Percentiles rank a stretch among this genome's conserved stretches.
These are phyloP conservation scores for Poeciliopsis turrubarensis DNA, from an alignment of 2,113 vertebrate genomes.

Conservation along the genomic window DNA sequence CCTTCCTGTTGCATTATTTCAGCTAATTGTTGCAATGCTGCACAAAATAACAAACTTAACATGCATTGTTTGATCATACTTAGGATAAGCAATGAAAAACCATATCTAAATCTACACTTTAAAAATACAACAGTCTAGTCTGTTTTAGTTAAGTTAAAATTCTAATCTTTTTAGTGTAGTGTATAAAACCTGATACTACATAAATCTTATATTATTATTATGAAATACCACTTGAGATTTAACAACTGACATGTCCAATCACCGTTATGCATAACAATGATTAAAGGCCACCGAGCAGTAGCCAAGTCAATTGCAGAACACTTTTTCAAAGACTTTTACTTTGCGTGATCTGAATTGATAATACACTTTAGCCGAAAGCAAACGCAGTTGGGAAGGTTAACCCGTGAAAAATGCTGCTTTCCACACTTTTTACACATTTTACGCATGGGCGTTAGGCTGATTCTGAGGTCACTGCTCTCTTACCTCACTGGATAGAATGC, in stretches of 20 bases:
- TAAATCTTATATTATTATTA: neutral
- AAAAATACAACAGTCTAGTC: neutral
- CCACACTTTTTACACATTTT: neutral
- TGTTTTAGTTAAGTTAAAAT: neutral
- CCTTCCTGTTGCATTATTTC: neutral
- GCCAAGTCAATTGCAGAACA: constrained; percentile 36
- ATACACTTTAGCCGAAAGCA: constrained; percentile 3
- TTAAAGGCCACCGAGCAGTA: constrained; percentile 49
- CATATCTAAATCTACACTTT: neutral
- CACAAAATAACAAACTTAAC: neutral
- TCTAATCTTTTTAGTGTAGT: neutral
- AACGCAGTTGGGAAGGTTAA: constrained; percentile 15
- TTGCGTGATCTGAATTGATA: constrained; percentile 28
- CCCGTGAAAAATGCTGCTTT: constrained; percentile 3
- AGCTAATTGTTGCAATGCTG: neutral
- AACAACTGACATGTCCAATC: constrained; percentile 41
- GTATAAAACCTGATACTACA: constrained; percentile 15
- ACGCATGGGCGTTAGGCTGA: neutral
- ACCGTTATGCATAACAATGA: constrained; percentile 26
- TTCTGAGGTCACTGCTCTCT: constrained; percentile 54
- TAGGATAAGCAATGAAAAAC: neutral
- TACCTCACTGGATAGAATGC: constrained; percentile 96
- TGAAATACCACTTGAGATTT: constrained; percentile 45
- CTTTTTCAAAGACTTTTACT: constrained; percentile 9
- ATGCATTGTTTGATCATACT: neutral